Evolutionary conservation across 2,888 invertebrate species (phyloP).

Genomic region (Agelastica alni): DNA sequence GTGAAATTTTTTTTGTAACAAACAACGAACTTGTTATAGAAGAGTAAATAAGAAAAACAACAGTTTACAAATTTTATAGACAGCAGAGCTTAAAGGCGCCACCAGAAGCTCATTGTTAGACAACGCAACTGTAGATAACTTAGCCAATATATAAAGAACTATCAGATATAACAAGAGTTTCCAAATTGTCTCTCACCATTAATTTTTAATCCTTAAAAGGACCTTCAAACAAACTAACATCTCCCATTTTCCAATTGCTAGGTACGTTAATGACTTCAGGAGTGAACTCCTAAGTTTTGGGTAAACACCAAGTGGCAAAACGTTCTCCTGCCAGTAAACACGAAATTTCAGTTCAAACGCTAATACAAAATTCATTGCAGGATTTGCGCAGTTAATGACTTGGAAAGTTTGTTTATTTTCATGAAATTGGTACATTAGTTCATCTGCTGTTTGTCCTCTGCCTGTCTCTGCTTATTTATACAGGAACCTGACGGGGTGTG

Average conservation of each 20-base stretch:
- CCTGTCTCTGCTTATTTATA: slow-evolving; percentile 21
- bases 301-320: slow-evolving; percentile 32
- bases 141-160: too few relatives aligned
- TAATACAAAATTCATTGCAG: slow-evolving; percentile 33
- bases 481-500: neutral
- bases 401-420: slow-evolving; percentile 31
- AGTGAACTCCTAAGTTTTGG: slow-evolving; percentile 12
- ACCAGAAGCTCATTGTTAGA: too few relatives aligned
- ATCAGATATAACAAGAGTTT: too few relatives aligned
- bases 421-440: slow-evolving; percentile 30
- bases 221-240: too few relatives aligned
- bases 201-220: too few relatives aligned
- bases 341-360: slow-evolving; percentile 32
- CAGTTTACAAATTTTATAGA: too few relatives aligned
- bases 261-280: slow-evolving; percentile 2
- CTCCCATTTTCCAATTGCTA: neutral
- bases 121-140: too few relatives aligned
- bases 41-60: too few relatives aligned
- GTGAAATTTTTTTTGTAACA: too few relatives aligned
- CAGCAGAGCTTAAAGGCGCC: too few relatives aligned
- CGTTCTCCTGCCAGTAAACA: slow-evolving; percentile 24
- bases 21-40: too few relatives aligned
- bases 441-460: slow-evolving; percentile 28
- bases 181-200: too few relatives aligned
- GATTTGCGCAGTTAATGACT: slow-evolving; percentile 33